phyloP scores from a whole-genome alignment of 35 echinoderm and acorn worm species.

The Strongylocentrotus purpuratus region DNA sequence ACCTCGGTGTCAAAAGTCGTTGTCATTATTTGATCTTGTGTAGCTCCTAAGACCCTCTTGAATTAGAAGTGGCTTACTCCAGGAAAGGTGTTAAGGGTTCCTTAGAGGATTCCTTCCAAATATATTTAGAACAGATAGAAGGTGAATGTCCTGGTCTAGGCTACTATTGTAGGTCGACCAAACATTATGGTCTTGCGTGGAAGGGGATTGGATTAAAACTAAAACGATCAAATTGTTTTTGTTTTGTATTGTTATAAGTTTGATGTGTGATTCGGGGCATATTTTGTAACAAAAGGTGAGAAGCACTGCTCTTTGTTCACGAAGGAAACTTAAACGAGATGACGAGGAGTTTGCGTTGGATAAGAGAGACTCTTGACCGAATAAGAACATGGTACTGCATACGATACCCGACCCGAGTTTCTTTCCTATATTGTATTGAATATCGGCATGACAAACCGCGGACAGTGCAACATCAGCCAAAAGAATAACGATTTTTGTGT shows the following conservation, averaged over 20 bases:
- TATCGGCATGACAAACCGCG: neutral
- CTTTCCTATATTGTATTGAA: neutral
- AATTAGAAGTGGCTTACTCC: neutral
- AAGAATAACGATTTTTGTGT: conserved; percentile 13
- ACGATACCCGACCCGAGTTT: neutral
- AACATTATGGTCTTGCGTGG: neutral
- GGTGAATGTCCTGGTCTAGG: neutral
- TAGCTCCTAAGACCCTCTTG: neutral
- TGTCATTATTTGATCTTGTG: neutral
- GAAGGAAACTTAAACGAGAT: neutral
- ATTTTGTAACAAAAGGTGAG: conserved; percentile 8
- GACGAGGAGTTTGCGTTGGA: neutral
- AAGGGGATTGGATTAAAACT: neutral
- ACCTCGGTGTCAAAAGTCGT: neutral
- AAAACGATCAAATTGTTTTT: neutral
- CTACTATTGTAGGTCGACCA: conserved; percentile 1
- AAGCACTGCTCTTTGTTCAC: neutral
- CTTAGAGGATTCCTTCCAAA: neutral
- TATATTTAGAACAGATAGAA: neutral
- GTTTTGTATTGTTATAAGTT: neutral
- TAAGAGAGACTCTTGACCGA: conserved; percentile 9
- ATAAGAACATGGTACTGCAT: conserved; percentile 2
- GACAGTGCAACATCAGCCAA: neutral
- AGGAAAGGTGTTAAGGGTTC: conserved; percentile 6
- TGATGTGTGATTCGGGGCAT: neutral